A percentile compares a stretch with the other conserved stretches of the same genome.
phyloP scores from a whole-genome alignment of 2,888 invertebrate species.

The Teleogryllus oceanicus region DNA sequence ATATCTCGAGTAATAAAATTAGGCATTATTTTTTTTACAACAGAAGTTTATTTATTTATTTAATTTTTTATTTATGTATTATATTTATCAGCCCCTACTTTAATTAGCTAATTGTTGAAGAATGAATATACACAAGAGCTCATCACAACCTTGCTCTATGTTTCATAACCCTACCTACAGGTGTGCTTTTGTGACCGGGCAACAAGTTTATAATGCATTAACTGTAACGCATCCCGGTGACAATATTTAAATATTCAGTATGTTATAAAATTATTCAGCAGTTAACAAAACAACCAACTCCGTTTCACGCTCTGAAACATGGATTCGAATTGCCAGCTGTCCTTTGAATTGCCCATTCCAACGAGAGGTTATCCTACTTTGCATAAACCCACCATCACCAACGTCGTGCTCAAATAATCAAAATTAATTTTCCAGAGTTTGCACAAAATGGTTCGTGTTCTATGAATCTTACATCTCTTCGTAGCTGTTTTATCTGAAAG shows the following conservation, averaged over 20 bases:
- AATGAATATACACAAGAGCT: too few relatives aligned
- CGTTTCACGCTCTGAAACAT: not conserved
- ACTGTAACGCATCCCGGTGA: not conserved
- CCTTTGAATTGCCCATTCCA: not conserved
- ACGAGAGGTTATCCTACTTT: slow-evolving; percentile 1
- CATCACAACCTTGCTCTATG: too few relatives aligned
- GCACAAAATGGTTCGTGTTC: not conserved
- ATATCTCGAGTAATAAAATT: too few relatives aligned
- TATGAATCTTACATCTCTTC: not conserved
- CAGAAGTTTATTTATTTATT: too few relatives aligned
- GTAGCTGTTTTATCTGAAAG: not conserved
- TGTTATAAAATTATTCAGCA: not conserved
- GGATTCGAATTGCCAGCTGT: not conserved
- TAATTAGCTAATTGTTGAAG: too few relatives aligned
- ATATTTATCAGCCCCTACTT: too few relatives aligned
- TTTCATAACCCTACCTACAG: too few relatives aligned
- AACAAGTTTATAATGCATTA: not conserved
- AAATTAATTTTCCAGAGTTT: not conserved
- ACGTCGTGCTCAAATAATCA: not conserved
- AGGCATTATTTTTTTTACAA: too few relatives aligned
- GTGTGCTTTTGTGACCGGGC: not conserved
- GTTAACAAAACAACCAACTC: not conserved
- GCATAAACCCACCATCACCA: not conserved
- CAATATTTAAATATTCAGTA: not conserved
- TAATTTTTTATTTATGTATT: too few relatives aligned